Evolutionary conservation across 1,140 invertebrate species (phyloP).

Genomic region (Tetragnatha versicolor): DNA sequence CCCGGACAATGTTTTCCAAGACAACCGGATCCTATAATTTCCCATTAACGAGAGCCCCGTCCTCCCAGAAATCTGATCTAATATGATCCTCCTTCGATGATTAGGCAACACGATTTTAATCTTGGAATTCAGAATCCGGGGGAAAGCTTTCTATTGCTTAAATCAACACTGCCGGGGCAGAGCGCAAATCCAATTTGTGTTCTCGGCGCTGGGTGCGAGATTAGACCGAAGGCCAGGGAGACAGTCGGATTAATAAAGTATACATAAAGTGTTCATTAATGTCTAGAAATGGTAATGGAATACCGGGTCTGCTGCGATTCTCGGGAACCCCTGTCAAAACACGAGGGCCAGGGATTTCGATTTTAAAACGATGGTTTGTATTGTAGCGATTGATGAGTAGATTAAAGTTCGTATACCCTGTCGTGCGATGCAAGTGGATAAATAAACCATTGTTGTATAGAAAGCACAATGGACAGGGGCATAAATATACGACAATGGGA

Average conservation of each 20-base stretch:
- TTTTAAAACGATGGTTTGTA: constrained; percentile 10
- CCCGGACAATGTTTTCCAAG: neutral
- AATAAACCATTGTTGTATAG: neutral
- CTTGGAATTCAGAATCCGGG: constrained; percentile 35
- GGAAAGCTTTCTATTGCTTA: constrained; percentile 37
- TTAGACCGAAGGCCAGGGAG: constrained; percentile 12
- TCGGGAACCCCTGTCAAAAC: constrained; percentile 4
- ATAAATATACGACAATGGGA: too few relatives aligned
- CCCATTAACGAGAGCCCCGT: neutral
- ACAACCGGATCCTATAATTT: constrained; percentile 19
- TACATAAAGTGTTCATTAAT: constrained; percentile 49
- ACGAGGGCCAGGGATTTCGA: constrained; percentile 2
- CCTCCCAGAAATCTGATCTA: constrained; percentile 11
- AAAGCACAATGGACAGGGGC: too few relatives aligned
- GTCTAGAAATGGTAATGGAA: constrained; percentile 38
- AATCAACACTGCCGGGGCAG: constrained; percentile 21
- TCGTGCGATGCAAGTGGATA: too few relatives aligned
- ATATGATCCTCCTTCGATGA: constrained; percentile 12
- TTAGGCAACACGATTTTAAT: constrained; percentile 46
- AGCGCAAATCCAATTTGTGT: constrained; percentile 41
- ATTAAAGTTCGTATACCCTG: constrained; percentile 21
- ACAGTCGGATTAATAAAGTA: constrained; percentile 48
- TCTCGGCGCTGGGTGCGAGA: neutral
- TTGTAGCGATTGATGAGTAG: neutral
- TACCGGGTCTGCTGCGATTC: neutral